A percentile compares a stretch with the other conserved stretches of the same genome.
Evolutionary conservation across 2,113 vertebrate genomes (phyloP).

Genomic region (Lycaon pictus): DNA sequence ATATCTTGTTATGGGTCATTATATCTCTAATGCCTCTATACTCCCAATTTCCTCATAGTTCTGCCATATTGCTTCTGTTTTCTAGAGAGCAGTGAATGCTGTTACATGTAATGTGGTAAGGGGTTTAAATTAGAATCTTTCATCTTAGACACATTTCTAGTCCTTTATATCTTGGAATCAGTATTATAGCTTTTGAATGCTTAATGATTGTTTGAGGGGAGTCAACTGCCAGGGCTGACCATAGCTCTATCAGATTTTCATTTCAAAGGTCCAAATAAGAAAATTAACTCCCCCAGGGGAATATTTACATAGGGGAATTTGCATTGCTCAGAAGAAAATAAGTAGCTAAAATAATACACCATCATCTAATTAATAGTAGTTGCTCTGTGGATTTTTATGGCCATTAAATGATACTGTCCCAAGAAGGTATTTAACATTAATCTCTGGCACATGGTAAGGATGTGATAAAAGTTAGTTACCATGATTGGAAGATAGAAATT

Average conservation of each 20-base stretch:
- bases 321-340: slow-evolving; percentile 37
- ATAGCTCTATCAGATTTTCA: background rate
- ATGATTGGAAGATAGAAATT: slow-evolving; percentile 13
- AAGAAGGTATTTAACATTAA: background rate
- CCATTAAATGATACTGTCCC: background rate
- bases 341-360: background rate
- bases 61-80: background rate
- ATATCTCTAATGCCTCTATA: background rate
- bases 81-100: background rate
- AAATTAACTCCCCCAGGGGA: background rate
- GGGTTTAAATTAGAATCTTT: slow-evolving; percentile 5
- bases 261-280: background rate
- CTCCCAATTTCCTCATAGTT: background rate
- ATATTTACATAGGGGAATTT: background rate
- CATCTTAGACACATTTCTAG: background rate
- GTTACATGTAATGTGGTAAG: background rate
- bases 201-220: background rate
- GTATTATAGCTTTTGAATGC: background rate
- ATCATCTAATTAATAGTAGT: background rate
- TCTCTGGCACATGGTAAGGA: background rate
- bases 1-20: background rate
- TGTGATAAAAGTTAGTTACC: background rate
- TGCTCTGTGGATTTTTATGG: background rate
- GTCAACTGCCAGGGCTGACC: background rate
- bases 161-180: background rate